Conservation (phyloP, 2,113 vertebrate species). For the Muntiacus reevesi region DNA sequence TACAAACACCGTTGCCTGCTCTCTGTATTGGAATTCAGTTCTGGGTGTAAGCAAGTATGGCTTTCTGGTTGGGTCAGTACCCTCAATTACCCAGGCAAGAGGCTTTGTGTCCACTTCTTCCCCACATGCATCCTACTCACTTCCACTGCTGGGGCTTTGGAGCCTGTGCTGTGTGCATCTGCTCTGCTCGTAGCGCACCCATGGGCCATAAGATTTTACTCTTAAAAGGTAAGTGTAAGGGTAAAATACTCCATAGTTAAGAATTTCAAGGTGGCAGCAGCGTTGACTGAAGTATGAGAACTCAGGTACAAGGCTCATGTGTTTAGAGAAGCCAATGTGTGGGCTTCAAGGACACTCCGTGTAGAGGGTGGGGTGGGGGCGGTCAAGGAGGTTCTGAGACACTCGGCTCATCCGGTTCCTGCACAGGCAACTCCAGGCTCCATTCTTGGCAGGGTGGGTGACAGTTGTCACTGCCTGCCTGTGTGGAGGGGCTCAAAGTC, state of each 20-base stretch:
- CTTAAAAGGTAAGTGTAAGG: not conserved
- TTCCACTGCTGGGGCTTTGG: not conserved
- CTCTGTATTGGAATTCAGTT: not conserved
- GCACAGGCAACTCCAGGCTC: not conserved
- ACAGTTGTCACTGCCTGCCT: not conserved
- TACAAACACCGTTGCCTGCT: not conserved
- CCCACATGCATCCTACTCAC: not conserved
- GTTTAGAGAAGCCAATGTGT: not conserved
- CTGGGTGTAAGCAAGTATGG: not conserved
- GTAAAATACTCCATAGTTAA: not conserved
- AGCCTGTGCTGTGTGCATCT: not conserved
- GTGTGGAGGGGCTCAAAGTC: not conserved
- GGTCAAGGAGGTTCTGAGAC: not conserved
- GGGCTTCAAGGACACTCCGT: accelerated
- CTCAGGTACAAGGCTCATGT: not conserved
- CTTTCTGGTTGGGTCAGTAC: not conserved
- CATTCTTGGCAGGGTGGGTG: not conserved
- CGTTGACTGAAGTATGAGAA: not conserved
- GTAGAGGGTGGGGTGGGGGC: not conserved
- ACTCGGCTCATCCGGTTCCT: accelerated
- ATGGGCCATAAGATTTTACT: not conserved
- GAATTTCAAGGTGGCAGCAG: not conserved
- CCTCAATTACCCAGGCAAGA: not conserved
- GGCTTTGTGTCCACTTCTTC: not conserved
- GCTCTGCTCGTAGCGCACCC: not conserved